Base-by-base conservation (phyloP, 1,140 invertebrate species). In the Nasonia longicornis region DNA sequence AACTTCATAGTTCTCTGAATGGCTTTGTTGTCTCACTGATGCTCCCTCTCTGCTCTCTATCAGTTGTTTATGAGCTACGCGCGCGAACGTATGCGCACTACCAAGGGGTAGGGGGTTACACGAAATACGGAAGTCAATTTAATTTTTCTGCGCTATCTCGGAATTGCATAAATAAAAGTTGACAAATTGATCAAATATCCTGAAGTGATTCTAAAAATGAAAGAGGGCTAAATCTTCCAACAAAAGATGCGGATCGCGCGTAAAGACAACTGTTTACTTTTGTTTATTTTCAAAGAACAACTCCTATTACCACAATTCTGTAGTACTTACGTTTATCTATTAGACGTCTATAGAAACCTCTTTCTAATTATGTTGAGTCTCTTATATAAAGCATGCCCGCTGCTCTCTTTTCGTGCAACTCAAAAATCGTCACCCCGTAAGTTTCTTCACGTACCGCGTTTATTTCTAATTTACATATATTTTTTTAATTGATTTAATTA, bases 1-100 rank as follows among this genome's bases (percentile, higher is more conserved):
- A 74, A 74, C 72, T 74, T 16, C 52, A 58, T 58, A 74, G 45
- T 74, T 74, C 20, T 58, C 52, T 74, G 72, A 74, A 74, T 74
- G 48, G 72, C 72, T 74, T 74, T 74, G 72, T 74, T 74, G 14
- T 73, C n/a, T 45, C 42, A n/a, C 42, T 8, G 69, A 58, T 58
- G 52, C 52, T 58, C 52, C 20, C 52, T 58, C 52, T 58, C 16
- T 58, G 52, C 52, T 58, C 16, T 58, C 52, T 58, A 16, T 7
- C 14, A n/a, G 52, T 58, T 58, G 52, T 58, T 58, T 58, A 4
- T n/a, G 20, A 58, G 52, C 52, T 58, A 7, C 20, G 12, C 45
- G 0, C 12, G 14, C 45, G 12, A 58, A 58, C n/a, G 20, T 58
- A n/a, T n/a, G 20, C 16, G 20, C n/a, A 58, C 20, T 1, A 20